Evolutionary conservation across 2,797 vertebrate genomes (phyloP), one percentile per base, ranked within the genome.

Genomic region (Characodon lateralis): DNA sequence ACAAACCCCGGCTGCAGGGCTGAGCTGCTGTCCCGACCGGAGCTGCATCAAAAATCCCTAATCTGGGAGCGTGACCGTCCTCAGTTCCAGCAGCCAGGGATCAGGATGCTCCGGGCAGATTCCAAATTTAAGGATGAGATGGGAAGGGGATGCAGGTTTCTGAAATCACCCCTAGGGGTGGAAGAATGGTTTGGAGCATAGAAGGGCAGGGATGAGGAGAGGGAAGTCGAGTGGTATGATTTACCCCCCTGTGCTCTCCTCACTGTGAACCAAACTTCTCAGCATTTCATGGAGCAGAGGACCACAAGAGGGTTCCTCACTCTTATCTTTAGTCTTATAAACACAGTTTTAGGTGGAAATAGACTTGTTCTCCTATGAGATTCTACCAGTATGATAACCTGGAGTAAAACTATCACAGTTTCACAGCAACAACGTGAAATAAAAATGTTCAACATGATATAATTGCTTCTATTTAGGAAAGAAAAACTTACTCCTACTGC

Each of bases 121-220:
- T 92, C 91, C 56, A 71, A 93, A 93, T 93, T 92, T 93, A 82
- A 83, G 93, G 89, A 93, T 91, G 88, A 92, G 86, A 89, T 83
- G 86, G 89, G 89, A 89, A 74, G 77, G 81, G 88, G 88, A 83
- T 78, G 87, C 85, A 88, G 87, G 85, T 87, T 48, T 77, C 65
- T 79, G 66, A 88, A 86, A 92, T 83, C 81, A 79, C 82, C 89
- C 82, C 61, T 0, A 75, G 89, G 89, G 88, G 81, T 13, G 43
- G 71, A 78, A 73, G 83, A 79, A 76, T 71, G 86, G 85, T 84
- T 75, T 83, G 78, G 84, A 79, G 80, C 31, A 43, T 53, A 56
- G 71, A 83, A 78, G 84, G 76, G 84, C 76, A 46, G 66, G 73
- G 12, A 18, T 18, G 66, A 73, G 35, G 41, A 26, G 48, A 66